Evolutionary conservation across 2,888 invertebrate species (phyloP).

Genomic region (Chouioia cunea): DNA sequence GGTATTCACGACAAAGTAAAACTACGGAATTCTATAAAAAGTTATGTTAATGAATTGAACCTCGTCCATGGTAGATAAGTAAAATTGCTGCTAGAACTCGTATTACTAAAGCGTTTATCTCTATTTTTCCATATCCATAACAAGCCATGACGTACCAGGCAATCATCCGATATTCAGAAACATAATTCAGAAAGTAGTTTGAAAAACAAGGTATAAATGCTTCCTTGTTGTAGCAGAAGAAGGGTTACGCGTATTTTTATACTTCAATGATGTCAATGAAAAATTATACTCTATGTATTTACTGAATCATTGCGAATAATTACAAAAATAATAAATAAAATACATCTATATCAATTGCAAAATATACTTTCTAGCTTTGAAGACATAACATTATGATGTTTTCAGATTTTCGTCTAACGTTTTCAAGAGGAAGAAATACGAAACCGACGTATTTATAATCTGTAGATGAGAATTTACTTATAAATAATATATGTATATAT

Average conservation of each 20-base stretch:
- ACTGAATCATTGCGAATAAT: neutral
- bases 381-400: neutral
- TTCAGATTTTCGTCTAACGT: conserved; percentile 16
- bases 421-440: conserved; percentile 29
- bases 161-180: no score
- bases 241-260: neutral
- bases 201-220: neutral
- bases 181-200: neutral
- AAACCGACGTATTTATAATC: conserved; percentile 31
- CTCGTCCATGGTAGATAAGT: no score
- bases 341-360: neutral
- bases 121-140: no score
- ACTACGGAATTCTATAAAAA: no score
- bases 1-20: no score
- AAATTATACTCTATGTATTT: neutral
- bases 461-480: neutral
- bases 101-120: no score
- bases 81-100: no score
- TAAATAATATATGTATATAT: neutral
- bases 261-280: neutral
- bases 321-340: neutral
- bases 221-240: neutral
- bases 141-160: no score
- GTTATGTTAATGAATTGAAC: no score
- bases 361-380: neutral